Percentiles rank a stretch among this genome's conserved stretches.
phyloP scores from a whole-genome alignment of 2,113 vertebrate species.

The Montifringilla adamsi region DNA sequence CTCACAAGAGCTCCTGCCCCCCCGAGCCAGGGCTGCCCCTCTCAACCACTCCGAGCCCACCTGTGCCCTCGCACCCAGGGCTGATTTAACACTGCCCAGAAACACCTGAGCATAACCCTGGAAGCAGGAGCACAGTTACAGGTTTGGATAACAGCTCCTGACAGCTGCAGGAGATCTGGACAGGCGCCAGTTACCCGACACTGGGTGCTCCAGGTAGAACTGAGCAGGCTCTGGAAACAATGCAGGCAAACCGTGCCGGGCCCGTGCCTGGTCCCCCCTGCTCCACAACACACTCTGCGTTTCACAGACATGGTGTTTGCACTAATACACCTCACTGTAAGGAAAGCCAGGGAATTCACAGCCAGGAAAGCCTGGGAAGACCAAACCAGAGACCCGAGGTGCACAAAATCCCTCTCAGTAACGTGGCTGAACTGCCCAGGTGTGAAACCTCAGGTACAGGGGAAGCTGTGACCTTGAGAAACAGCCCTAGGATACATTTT shows the following conservation, averaged over 20 bases:
- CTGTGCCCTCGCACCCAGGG: fast-evolving
- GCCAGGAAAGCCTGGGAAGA: background rate
- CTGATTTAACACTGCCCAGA: background rate
- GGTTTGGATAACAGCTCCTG: background rate
- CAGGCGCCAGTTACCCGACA: background rate
- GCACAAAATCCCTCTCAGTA: background rate
- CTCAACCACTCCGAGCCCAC: background rate
- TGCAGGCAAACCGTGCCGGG: background rate
- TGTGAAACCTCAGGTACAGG: background rate
- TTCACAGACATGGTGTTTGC: background rate
- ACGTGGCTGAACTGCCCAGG: background rate
- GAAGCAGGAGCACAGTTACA: background rate
- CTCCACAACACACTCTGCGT: background rate
- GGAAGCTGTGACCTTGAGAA: constrained; percentile 30
- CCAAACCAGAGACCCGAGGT: fast-evolving
- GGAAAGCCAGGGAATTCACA: background rate
- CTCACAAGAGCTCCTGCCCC: background rate
- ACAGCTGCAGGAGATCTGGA: background rate
- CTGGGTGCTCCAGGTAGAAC: background rate
- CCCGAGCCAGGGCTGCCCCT: fast-evolving
- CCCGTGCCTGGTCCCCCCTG: fast-evolving
- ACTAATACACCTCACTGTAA: fast-evolving
- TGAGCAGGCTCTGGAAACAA: background rate
- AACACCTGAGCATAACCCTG: background rate
- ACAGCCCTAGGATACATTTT: background rate